Evolutionary conservation across 2,888 invertebrate species (phyloP).

Genomic region (Eupithecia exiguata): DNA sequence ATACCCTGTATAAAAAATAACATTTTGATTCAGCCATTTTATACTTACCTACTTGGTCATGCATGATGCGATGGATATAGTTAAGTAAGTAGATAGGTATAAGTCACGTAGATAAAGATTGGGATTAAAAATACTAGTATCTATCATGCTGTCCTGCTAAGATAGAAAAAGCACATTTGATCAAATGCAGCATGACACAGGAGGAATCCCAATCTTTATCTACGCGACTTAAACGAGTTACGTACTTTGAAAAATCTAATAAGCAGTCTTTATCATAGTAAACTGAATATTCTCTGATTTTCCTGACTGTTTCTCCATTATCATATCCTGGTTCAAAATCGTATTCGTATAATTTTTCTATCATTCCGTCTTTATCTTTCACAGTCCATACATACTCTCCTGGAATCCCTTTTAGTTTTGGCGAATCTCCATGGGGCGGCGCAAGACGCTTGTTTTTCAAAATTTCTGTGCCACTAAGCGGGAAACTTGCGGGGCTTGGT

Average conservation of each 20-base stretch:
- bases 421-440: conserved; percentile 53
- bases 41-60: neutral
- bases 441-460: conserved; percentile 48
- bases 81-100: neutral
- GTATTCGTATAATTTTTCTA: conserved; percentile 75
- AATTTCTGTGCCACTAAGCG: conserved; percentile 47
- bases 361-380: conserved; percentile 74
- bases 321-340: conserved; percentile 62
- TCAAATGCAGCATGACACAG: neutral
- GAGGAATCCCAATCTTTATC: neutral
- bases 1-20: no score
- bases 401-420: conserved; percentile 67
- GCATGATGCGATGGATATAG: neutral
- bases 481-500: conserved; percentile 37
- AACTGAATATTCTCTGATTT: conserved; percentile 75
- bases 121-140: neutral
- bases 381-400: conserved; percentile 75
- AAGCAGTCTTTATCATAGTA: conserved; percentile 74
- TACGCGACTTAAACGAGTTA: conserved; percentile 21
- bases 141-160: neutral
- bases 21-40: neutral
- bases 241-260: conserved; percentile 65
- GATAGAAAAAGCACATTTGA: neutral
- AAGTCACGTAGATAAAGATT: neutral
- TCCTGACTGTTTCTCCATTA: conserved; percentile 66